A percentile compares a stretch with the other conserved stretches of the same genome.
Conservation (phyloP, 2,797 vertebrate genomes). For the Muscicapa striata region DNA sequence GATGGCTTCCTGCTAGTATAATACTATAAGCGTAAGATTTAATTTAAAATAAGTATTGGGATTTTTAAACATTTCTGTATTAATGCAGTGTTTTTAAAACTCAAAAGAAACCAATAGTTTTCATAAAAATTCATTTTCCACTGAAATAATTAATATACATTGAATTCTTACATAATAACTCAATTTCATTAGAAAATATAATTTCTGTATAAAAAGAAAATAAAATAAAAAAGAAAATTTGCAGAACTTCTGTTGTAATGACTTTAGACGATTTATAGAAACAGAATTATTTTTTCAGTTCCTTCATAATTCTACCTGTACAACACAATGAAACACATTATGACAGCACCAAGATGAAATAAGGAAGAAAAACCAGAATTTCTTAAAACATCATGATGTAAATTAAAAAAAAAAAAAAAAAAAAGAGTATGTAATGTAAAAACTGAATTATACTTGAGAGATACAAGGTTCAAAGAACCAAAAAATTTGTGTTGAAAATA, state of each 20-base stretch:
- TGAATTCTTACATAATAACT: neutral
- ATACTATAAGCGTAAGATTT: neutral
- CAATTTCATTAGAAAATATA: neutral
- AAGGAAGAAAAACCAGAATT: neutral
- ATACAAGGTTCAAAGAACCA: neutral
- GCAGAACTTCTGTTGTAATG: neutral
- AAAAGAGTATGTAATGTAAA: neutral
- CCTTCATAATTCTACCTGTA: neutral
- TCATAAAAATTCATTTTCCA: neutral
- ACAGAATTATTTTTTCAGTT: neutral
- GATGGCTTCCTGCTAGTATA: neutral
- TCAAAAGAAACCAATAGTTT: neutral
- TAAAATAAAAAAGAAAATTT: neutral
- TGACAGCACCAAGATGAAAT: neutral
- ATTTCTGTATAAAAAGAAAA: neutral
- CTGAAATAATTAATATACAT: neutral
- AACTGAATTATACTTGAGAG: neutral
- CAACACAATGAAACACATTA: neutral
- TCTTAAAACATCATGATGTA: neutral
- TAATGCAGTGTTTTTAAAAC: neutral
- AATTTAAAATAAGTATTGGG: neutral
- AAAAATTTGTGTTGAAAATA: neutral
- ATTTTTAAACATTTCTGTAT: fast-evolving
- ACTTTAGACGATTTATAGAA: neutral
- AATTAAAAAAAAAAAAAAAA: neutral